These are phyloP conservation scores for Ladona fulva DNA, from an alignment of 1,140 invertebrate genomes.

Conservation along the genomic window DNA sequence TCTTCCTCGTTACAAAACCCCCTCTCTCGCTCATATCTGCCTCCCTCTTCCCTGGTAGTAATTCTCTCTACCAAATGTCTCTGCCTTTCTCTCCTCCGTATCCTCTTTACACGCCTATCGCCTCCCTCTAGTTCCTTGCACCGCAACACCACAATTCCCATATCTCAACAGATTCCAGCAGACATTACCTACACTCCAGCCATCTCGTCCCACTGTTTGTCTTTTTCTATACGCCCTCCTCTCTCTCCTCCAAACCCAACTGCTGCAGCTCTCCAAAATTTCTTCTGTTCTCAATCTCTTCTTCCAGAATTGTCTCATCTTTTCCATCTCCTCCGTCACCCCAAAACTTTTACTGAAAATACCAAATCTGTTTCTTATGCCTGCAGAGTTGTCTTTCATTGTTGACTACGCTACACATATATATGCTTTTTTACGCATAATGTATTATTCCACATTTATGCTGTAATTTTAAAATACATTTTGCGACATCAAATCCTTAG, in stretches of 20 bases:
- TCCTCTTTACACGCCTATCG: neutral
- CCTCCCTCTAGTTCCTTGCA: neutral
- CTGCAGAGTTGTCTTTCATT: too few species aligned
- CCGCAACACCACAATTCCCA: neutral
- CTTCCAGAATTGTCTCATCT: too few species aligned
- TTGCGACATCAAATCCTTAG: too few species aligned
- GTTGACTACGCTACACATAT: too few species aligned
- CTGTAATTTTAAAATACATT: too few species aligned
- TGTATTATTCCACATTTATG: too few species aligned
- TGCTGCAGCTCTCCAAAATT: too few species aligned
- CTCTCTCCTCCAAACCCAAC: neutral
- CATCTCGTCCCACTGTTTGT: neutral
- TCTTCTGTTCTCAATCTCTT: too few species aligned
- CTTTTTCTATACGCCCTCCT: neutral
- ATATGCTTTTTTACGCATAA: too few species aligned
- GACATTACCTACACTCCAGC: neutral
- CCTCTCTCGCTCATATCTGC: neutral
- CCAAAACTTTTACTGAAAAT: too few species aligned
- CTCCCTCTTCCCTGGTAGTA: neutral
- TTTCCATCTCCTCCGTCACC: too few species aligned
- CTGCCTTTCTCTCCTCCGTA: neutral
- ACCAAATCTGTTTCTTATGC: too few species aligned
- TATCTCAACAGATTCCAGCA: conserved; percentile 2
- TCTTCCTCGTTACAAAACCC: conserved; percentile 3
- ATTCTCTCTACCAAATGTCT: neutral